A percentile compares a stretch with the other conserved stretches of the same genome.
These are phyloP conservation scores for Cromileptes altivelis DNA, from an alignment of 2,113 vertebrate genomes.

Conservation along the genomic window DNA sequence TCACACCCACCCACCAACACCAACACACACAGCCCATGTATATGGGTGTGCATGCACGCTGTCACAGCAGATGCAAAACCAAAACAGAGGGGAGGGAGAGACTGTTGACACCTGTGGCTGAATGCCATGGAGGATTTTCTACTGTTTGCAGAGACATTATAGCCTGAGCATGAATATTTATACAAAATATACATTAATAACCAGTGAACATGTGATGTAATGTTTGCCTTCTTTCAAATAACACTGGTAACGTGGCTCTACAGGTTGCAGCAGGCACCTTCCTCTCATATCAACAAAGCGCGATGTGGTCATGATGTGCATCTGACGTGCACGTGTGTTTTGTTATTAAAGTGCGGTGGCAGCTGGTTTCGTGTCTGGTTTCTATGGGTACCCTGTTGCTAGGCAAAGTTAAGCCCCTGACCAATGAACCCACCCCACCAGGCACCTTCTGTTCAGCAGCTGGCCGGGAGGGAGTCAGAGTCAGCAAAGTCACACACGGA, in stretches of 20 bases:
- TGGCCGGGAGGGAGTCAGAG: constrained; percentile 69
- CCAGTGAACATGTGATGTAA: neutral
- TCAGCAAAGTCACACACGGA: constrained; percentile 73
- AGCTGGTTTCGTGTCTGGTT: constrained; percentile 83
- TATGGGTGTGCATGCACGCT: constrained; percentile 11
- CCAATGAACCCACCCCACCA: constrained; percentile 81
- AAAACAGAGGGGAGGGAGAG: constrained; percentile 21
- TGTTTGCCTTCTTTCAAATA: constrained; percentile 1
- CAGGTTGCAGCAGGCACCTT: constrained; percentile 6
- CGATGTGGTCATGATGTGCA: neutral
- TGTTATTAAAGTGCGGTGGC: constrained; percentile 70
- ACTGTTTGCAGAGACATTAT: neutral
- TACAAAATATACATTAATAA: neutral
- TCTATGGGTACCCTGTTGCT: constrained; percentile 85
- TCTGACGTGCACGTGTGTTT: constrained; percentile 59
- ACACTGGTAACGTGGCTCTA: neutral
- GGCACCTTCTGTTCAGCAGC: constrained; percentile 84
- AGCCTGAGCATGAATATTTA: neutral
- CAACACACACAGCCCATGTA: constrained; percentile 17
- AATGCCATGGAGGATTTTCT: neutral
- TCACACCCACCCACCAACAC: constrained; percentile 48
- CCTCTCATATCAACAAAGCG: constrained; percentile 3
- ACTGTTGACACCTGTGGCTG: constrained; percentile 35
- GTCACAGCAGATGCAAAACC: constrained; percentile 30
- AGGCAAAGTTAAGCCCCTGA: constrained; percentile 85